Evolutionary conservation across 2,797 vertebrate species (phyloP).

Genomic region (Buceros bicornis): DNA sequence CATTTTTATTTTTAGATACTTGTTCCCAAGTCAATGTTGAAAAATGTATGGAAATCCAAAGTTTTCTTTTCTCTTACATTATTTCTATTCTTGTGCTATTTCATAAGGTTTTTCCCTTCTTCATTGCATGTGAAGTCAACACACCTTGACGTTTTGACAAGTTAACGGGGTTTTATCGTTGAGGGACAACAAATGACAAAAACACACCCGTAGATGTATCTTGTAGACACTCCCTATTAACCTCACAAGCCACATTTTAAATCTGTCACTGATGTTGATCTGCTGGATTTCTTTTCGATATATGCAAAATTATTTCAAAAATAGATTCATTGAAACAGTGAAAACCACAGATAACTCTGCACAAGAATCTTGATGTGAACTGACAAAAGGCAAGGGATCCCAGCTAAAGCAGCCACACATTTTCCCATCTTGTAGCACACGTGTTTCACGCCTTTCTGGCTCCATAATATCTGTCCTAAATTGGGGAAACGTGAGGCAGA

Average conservation of each 20-base stretch:
- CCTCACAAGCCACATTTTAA: not conserved
- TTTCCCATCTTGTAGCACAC: not conserved
- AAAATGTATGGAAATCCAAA: not conserved
- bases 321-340: rapidly evolving
- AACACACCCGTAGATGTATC: not conserved
- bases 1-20: constrained; percentile 43
- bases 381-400: not conserved
- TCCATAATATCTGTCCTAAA: not conserved
- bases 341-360: rapidly evolving
- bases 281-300: not conserved
- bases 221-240: not conserved
- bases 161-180: not conserved
- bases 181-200: not conserved
- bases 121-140: constrained; percentile 21
- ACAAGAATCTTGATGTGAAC: not conserved
- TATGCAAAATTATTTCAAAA: not conserved
- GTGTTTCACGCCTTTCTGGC: not conserved
- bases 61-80: constrained; percentile 8
- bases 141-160: not conserved
- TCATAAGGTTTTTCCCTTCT: not conserved
- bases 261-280: not conserved
- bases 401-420: not conserved
- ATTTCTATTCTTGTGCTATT: not conserved
- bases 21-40: not conserved
- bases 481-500: not conserved